Conservation (phyloP, 2,888 invertebrate species). For the Oxyteleia sp. region DNA sequence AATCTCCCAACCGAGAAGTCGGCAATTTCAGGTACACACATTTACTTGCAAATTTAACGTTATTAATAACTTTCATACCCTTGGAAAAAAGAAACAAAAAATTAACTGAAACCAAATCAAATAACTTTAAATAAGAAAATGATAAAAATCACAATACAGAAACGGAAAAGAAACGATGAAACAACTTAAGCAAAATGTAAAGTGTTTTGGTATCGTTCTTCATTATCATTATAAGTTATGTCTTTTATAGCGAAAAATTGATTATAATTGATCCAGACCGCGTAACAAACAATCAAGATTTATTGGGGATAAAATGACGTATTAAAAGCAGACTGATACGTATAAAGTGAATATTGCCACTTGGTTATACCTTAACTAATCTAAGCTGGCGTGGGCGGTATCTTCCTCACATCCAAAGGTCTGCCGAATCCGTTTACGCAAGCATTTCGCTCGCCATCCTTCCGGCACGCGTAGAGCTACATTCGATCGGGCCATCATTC, state of each 20-base stretch:
- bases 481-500: slow-evolving; percentile 46
- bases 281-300: slow-evolving; percentile 49
- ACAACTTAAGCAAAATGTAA: too few relatives aligned
- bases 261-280: slow-evolving; percentile 13
- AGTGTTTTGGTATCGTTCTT: too few relatives aligned
- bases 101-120: too few relatives aligned
- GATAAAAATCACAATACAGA: too few relatives aligned
- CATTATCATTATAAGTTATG: too few relatives aligned
- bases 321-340: slow-evolving; percentile 61
- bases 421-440: slow-evolving; percentile 44
- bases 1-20: too few relatives aligned
- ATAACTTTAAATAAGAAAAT: too few relatives aligned
- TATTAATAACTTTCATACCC: too few relatives aligned
- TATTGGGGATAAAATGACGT: slow-evolving; percentile 44
- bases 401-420: slow-evolving; percentile 62
- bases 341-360: slow-evolving; percentile 71
- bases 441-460: slow-evolving; percentile 59
- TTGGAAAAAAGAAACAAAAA: too few relatives aligned
- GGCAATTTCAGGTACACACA: too few relatives aligned
- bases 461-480: slow-evolving; percentile 49
- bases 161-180: too few relatives aligned
- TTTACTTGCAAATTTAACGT: too few relatives aligned
- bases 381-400: slow-evolving; percentile 65
- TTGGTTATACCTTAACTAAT: slow-evolving; percentile 75
- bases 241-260: slow-evolving; percentile 7